A percentile compares a stretch with the other conserved stretches of the same genome.
These are phyloP conservation scores for Forficula auricularia DNA, from an alignment of 1,140 invertebrate genomes.

Conservation along the genomic window DNA sequence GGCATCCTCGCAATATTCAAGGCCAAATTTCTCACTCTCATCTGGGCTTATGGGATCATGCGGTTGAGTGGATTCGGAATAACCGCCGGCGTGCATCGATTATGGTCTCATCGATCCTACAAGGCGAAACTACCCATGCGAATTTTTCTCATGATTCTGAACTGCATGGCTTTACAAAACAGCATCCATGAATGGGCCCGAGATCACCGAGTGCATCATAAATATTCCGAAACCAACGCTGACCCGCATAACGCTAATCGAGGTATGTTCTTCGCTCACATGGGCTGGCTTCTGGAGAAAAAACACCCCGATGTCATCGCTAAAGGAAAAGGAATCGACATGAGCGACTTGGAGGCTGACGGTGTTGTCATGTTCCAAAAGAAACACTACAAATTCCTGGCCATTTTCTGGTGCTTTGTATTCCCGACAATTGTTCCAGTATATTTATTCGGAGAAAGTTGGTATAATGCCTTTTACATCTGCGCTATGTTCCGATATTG, in stretches of 20 bases:
- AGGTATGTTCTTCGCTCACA: slow-evolving; percentile 55
- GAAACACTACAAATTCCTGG: slow-evolving; percentile 40
- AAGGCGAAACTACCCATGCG: slow-evolving; percentile 59
- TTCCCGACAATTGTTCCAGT: slow-evolving; percentile 64
- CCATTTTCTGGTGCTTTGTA: slow-evolving; percentile 56
- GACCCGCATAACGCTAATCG: slow-evolving; percentile 45
- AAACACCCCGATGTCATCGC: slow-evolving; percentile 43
- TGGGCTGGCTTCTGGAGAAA: slow-evolving; percentile 43
- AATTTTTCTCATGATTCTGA: slow-evolving; percentile 53
- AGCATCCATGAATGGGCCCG: slow-evolving; percentile 27
- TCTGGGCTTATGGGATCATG: not conserved
- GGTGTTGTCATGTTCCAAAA: slow-evolving; percentile 35
- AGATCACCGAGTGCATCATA: slow-evolving; percentile 48
- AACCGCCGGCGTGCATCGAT: slow-evolving; percentile 66
- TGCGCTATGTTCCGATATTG: slow-evolving; percentile 46
- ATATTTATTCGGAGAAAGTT: slow-evolving; percentile 54
- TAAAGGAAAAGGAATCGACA: slow-evolving; percentile 33
- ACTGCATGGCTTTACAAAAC: slow-evolving; percentile 47
- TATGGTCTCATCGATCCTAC: slow-evolving; percentile 68
- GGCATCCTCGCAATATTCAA: not conserved
- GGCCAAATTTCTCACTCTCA: not conserved
- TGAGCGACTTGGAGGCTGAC: slow-evolving; percentile 35
- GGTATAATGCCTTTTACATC: slow-evolving; percentile 33
- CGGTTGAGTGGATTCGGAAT: slow-evolving; percentile 52
- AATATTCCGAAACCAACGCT: slow-evolving; percentile 43